These are phyloP conservation scores for Myotis yumanensis DNA, from an alignment of 2,113 vertebrate species.

Conservation along the genomic window DNA sequence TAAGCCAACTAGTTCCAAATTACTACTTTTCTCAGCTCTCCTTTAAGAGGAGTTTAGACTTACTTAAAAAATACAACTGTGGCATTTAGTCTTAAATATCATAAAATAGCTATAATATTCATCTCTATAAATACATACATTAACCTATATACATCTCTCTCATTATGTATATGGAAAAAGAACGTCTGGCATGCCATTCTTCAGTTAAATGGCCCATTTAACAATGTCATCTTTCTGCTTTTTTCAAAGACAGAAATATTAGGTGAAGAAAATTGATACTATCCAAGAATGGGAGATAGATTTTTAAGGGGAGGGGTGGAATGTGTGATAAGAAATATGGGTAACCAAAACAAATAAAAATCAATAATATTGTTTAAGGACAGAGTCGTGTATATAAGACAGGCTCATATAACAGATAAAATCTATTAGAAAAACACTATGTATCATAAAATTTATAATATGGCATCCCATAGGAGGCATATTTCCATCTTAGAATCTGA, in stretches of 20 bases:
- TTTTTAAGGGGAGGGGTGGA: not conserved
- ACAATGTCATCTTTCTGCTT: conserved; percentile 45
- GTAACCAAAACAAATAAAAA: conserved; percentile 20
- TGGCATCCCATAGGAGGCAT: not conserved
- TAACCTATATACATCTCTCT: conserved; percentile 58
- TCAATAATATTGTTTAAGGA: not conserved
- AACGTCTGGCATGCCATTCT: conserved; percentile 14
- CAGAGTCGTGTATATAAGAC: not conserved
- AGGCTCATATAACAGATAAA: not conserved
- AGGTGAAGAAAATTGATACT: conserved; percentile 32
- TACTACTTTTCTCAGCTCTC: conserved; percentile 72
- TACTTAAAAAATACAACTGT: conserved; percentile 58
- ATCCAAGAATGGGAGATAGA: conserved; percentile 19
- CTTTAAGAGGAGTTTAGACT: conserved; percentile 73
- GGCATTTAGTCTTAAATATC: conserved; percentile 76
- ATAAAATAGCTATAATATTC: conserved; percentile 71
- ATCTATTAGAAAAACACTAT: conserved; percentile 29
- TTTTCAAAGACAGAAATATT: conserved; percentile 49
- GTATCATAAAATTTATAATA: not conserved
- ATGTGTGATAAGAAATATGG: not conserved
- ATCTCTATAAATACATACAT: conserved; percentile 66
- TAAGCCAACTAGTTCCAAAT: conserved; percentile 75
- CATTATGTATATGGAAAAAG: conserved; percentile 47
- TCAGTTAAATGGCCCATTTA: conserved; percentile 52
- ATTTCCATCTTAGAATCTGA: conserved; percentile 1